These are phyloP conservation scores for Dicyrtoma fusca DNA, from an alignment of 2,888 invertebrate species.

Conservation along the genomic window DNA sequence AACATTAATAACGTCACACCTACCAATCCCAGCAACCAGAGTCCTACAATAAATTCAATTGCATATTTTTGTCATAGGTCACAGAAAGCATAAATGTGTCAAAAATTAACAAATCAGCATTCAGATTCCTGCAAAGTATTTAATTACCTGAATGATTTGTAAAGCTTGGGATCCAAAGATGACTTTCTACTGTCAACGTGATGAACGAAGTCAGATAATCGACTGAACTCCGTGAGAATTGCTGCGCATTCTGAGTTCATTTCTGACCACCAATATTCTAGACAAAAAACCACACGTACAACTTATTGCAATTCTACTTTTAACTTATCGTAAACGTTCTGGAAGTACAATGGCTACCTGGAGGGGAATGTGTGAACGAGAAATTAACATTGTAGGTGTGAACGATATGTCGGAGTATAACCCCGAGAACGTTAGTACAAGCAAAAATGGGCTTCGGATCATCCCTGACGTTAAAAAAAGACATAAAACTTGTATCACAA, in stretches of 20 bases:
- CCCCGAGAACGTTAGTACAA: slow-evolving; percentile 45
- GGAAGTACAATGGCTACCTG: neutral
- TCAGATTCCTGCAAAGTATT: too few relatives aligned
- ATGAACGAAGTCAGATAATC: slow-evolving; percentile 47
- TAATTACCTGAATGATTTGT: slow-evolving; percentile 44
- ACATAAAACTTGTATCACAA: slow-evolving; percentile 51
- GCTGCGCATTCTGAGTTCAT: slow-evolving; percentile 46
- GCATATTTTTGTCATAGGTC: neutral
- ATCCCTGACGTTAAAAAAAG: slow-evolving; percentile 52
- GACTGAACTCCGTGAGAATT: slow-evolving; percentile 49
- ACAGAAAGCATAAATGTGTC: too few relatives aligned
- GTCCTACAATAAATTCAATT: slow-evolving; percentile 40
- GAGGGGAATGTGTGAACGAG: slow-evolving; percentile 32
- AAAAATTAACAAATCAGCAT: too few relatives aligned
- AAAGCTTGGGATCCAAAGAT: slow-evolving; percentile 39
- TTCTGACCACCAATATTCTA: slow-evolving; percentile 45
- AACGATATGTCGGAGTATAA: slow-evolving; percentile 44
- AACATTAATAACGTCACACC: slow-evolving; percentile 53
- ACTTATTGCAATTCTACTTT: neutral
- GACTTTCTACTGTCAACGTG: slow-evolving; percentile 41
- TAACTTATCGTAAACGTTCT: neutral
- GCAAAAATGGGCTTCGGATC: slow-evolving; percentile 46
- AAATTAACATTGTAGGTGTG: slow-evolving; percentile 35
- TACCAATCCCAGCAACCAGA: slow-evolving; percentile 51
- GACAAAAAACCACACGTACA: too few relatives aligned